Evolutionary conservation across 2,113 vertebrate species (phyloP), one percentile per base, ranked within the genome.

Genomic region (Ursus arctos): DNA sequence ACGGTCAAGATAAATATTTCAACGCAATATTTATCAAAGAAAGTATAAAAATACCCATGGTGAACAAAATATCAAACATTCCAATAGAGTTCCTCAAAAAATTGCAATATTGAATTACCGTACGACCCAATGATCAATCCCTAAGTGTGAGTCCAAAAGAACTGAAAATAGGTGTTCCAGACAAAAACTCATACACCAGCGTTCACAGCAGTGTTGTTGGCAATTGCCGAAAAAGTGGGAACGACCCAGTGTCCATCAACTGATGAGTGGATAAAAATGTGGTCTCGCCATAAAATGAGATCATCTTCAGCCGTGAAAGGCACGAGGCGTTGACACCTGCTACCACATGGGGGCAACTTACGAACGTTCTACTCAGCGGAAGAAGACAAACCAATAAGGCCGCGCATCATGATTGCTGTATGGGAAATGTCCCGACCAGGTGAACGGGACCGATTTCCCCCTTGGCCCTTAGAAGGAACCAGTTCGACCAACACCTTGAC

Each of bases 371-470:
- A 47, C 77, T 31, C 14, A 7, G 15, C 1, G n/a, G 15, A 4
- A 26, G n/a, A 1, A 63, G 65, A 9, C 77, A 6, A 21, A 9
- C 16, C 4, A 15, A 3, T 18, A 1, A 14, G 80, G 53, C 31
- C 53, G 1, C 22, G 0, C 4, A 1, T 14, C 18, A 0, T 1
- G 84, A 43, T 0, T 16, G 11, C 19, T 33, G 43, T 3, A 47
- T 24, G 11, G 0, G 51, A 16, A 51, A 31, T 0, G 26, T 43
- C 57, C 67, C 6, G 86, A 65, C 16, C 6, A 4, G 40, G 76
- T 22, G 0, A 19, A 9, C 0, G 0, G 19, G 7, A 0, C 12
- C 0, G 24, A 7, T 2, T 6, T 21, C 16, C 31, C 63, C 69
- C 63, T 51, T 31, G 18, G 63, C 51, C 51, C 31, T 9, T 33